A percentile compares a stretch with the other conserved stretches of the same genome.
Evolutionary conservation across 2,888 invertebrate genomes (phyloP).

Genomic region (Temnothorax rugatulus): DNA sequence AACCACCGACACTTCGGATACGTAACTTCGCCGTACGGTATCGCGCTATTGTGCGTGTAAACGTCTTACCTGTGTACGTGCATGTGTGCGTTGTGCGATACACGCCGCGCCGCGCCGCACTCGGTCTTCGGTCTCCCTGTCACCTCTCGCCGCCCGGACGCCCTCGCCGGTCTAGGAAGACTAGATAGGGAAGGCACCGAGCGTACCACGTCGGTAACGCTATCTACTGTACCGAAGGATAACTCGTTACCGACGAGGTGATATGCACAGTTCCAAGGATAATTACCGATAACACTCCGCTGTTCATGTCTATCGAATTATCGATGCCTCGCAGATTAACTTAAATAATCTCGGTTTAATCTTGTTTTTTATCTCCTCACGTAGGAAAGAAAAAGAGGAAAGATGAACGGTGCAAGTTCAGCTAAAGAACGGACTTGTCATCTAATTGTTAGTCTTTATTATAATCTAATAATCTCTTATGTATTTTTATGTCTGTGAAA

Average conservation of each 20-base stretch:
- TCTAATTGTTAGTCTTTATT: not conserved
- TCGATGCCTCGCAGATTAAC: too few relatives aligned
- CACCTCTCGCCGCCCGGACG: too few relatives aligned
- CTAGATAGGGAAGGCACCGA: not conserved
- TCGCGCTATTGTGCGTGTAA: conserved; percentile 64
- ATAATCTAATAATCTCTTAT: not conserved
- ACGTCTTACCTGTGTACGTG: conserved; percentile 27
- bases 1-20: conserved; percentile 77
- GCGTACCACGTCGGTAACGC: not conserved
- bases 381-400: too few relatives aligned
- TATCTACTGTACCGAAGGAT: not conserved
- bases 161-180: not conserved
- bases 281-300: not conserved
- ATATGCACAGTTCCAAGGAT: too few relatives aligned
- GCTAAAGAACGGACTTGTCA: too few relatives aligned
- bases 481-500: not conserved
- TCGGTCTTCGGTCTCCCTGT: not conserved
- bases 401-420: too few relatives aligned
- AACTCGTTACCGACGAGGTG: not conserved
- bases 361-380: too few relatives aligned
- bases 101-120: not conserved
- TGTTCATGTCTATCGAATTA: too few relatives aligned
- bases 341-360: too few relatives aligned
- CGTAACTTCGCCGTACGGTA: conserved; percentile 75
- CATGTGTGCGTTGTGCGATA: too few relatives aligned